phyloP scores from a whole-genome alignment of 2,113 vertebrate genomes.

The Melierax canorus region DNA sequence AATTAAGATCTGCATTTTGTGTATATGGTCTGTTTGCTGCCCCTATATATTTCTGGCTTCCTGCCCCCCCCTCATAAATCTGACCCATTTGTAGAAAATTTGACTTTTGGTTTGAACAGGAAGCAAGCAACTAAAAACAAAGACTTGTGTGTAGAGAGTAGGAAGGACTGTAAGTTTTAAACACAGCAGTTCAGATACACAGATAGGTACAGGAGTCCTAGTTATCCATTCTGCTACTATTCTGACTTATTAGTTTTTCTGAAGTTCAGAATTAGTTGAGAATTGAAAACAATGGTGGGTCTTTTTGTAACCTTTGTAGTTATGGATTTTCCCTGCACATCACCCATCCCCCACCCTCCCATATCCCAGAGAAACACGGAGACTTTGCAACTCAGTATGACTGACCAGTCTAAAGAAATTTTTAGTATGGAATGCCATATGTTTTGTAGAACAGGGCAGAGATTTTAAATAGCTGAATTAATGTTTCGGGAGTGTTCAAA shows the following conservation, averaged over 20 bases:
- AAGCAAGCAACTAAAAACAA: not conserved
- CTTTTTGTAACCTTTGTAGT: not conserved
- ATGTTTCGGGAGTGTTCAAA: not conserved
- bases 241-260: not conserved
- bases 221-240: not conserved
- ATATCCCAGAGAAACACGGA: not conserved
- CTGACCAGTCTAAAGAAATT: too few species aligned
- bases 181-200: not conserved
- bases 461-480: not conserved
- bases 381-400: not conserved
- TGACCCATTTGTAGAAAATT: not conserved
- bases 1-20: not conserved
- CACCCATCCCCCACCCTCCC: not conserved
- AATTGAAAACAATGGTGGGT: not conserved
- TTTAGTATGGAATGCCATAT: not conserved
- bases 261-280: not conserved
- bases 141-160: not conserved
- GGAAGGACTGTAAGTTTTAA: not conserved
- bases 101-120: not conserved
- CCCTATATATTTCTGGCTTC: not conserved
- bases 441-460: not conserved
- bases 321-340: rapidly evolving
- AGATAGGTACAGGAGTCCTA: not conserved
- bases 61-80: not conserved
- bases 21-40: not conserved